Evolutionary conservation across 2,113 vertebrate genomes (phyloP), one percentile per base, ranked within the genome.

Genomic region (Leucosticte australis): DNA sequence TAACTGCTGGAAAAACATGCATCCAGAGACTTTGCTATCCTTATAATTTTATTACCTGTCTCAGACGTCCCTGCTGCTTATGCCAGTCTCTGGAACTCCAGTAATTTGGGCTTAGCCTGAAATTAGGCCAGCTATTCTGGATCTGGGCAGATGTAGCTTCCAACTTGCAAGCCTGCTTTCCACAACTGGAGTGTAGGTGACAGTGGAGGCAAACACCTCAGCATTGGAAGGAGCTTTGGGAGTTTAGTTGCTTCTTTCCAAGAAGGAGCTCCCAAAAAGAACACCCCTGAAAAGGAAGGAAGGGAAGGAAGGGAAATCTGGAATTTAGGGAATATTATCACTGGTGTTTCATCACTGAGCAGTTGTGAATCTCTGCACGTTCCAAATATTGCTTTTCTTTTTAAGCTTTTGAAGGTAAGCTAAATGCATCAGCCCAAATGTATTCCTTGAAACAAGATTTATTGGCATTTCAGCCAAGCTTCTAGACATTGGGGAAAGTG

Each of bases 381-480:
- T 78, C 57, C 4, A 10, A 80, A 62, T 35, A 46, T 1, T 83
- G 41, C 41, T 79, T 73, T 85, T 76, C 28, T 81, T 92, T 84
- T 79, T 56, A 87, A 83, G 50, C 22, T 83, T 85, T 55, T 42
- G 46, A 93, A 88, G 55, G 50, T 69, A 83, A 92, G 57, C 33
- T 65, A 70, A 91, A 80, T 64, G 37, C 27, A 55, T 91, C 60
- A 59, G 13, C 50, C 77, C 33, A 69, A 88, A 90, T 39, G 31
- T 88, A 57, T 67, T 92, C 35, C 31, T 83, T 92, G 79, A 88
- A 90, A 79, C 15, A 76, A 90, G 46, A 83, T 49, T 83, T 93
- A 80, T 9, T 73, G 50, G 44, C 2, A 2, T 63, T 77, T 90
- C 55, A 63, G 52, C 47, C 55, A 77, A 46, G 26, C 37, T 77